These are phyloP conservation scores for Falco berigora DNA, from an alignment of 2,797 vertebrate species.

Conservation along the genomic window DNA sequence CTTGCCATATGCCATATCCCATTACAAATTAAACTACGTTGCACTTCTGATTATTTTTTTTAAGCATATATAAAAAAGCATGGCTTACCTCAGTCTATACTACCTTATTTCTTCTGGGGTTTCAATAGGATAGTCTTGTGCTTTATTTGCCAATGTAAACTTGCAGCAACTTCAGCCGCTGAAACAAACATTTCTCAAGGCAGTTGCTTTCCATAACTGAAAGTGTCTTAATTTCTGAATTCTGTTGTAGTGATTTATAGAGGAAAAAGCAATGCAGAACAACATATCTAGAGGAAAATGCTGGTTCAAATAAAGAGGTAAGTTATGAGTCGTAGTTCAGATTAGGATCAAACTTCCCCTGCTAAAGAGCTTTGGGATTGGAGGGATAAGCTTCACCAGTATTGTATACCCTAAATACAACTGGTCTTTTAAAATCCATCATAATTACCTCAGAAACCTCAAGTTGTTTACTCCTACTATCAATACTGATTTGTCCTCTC, in stretches of 20 bases:
- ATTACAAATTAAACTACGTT: not conserved
- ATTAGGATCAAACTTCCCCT: not conserved
- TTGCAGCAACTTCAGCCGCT: not conserved
- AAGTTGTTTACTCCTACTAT: not conserved
- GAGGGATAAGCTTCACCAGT: not conserved
- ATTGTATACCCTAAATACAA: not conserved
- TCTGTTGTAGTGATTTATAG: slow-evolving; percentile 84
- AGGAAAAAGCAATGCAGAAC: slow-evolving; percentile 83
- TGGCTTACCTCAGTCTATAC: not conserved
- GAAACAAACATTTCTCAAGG: not conserved
- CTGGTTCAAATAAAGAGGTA: slow-evolving; percentile 27
- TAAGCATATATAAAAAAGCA: not conserved
- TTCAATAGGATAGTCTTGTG: not conserved
- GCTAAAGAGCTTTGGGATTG: not conserved
- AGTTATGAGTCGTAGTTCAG: not conserved
- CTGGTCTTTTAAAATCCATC: not conserved
- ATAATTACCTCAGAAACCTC: not conserved
- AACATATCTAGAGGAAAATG: slow-evolving; percentile 15
- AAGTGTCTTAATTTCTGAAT: not conserved
- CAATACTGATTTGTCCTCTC: not conserved
- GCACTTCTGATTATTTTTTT: not conserved
- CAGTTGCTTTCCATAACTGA: not conserved
- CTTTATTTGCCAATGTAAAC: not conserved
- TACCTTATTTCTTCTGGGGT: not conserved
- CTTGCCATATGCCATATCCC: not conserved